These are phyloP conservation scores for Nestor notabilis DNA, from an alignment of 2,113 vertebrate species.

Conservation along the genomic window DNA sequence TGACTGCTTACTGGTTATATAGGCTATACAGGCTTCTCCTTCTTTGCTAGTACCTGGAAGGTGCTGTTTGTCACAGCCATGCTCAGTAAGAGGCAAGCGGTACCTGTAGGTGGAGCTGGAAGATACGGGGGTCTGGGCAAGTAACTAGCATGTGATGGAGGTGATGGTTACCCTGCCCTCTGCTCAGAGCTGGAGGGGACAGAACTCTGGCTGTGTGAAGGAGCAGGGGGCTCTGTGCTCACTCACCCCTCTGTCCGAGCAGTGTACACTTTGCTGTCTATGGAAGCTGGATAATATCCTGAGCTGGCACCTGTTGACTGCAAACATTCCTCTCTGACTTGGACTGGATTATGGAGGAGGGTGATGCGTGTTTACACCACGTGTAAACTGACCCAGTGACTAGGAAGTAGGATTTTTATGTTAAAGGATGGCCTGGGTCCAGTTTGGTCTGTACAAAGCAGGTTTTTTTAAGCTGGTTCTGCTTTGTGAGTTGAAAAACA, in stretches of 20 bases:
- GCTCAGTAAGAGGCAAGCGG: not conserved
- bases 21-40: not conserved
- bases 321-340: not conserved
- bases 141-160: no score
- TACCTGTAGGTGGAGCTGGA: not conserved
- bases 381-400: not conserved
- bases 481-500: not conserved
- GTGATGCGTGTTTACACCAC: not conserved
- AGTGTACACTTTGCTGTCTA: accelerated
- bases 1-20: not conserved
- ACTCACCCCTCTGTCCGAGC: not conserved
- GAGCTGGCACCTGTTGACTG: not conserved
- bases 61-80: not conserved
- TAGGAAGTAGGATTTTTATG: not conserved
- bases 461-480: conserved; percentile 2
- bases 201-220: not conserved
- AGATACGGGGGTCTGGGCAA: not conserved
- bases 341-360: not conserved
- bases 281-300: not conserved
- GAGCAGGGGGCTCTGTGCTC: not conserved
- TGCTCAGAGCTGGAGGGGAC: not conserved
- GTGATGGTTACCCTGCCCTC: accelerated
- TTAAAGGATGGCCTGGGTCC: not conserved
- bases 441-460: not conserved
- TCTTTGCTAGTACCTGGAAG: not conserved